These are phyloP conservation scores for Perdix hodgsoniae DNA, from an alignment of 2,797 vertebrate genomes.

Conservation along the genomic window DNA sequence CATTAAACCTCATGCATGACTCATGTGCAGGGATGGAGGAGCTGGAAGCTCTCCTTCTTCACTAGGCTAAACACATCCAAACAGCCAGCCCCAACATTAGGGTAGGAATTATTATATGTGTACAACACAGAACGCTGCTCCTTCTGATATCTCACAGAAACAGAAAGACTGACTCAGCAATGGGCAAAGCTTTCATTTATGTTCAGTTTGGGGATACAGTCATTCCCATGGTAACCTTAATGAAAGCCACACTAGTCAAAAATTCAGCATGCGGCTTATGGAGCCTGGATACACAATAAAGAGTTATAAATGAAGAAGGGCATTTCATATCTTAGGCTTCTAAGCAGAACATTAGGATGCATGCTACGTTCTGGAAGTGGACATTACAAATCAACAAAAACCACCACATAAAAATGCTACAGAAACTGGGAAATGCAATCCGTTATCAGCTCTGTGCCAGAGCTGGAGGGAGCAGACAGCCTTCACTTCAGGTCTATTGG, in stretches of 20 bases:
- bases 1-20: neutral
- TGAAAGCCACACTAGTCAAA: constrained; percentile 29
- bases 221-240: constrained; percentile 28
- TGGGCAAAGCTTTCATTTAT: neutral
- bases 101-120: neutral
- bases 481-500: neutral
- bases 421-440: neutral
- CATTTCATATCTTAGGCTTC: neutral
- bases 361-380: neutral
- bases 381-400: neutral
- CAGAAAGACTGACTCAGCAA: neutral
- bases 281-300: constrained; percentile 9
- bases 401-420: neutral
- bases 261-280: neutral
- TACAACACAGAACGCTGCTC: neutral
- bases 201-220: neutral
- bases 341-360: neutral
- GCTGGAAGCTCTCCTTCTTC: neutral
- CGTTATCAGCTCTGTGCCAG: neutral
- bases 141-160: neutral
- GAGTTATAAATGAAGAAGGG: constrained; percentile 29
- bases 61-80: neutral
- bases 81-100: neutral
- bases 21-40: fast-evolving
- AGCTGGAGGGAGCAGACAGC: neutral